A percentile compares a stretch with the other conserved stretches of the same genome.
phyloP scores from a whole-genome alignment of 2,113 vertebrate genomes.

The Callionymus lyra region DNA sequence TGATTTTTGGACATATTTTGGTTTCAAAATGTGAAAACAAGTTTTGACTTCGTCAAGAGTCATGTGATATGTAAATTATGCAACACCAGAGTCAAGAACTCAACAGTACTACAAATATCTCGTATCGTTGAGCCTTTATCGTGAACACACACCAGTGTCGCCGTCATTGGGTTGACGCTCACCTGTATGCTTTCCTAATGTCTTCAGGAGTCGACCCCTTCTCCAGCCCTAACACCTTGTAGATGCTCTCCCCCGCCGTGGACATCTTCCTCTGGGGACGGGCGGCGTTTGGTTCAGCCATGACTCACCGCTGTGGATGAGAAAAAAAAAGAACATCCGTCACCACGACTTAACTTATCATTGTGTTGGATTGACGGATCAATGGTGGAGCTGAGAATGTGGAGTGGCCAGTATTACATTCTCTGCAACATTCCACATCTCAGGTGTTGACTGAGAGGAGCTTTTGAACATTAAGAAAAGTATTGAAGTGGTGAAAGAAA shows the following conservation, averaged over 20 bases:
- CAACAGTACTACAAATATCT: too few relatives aligned
- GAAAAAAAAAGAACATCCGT: neutral
- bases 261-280: constrained; percentile 78
- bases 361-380: neutral
- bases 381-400: neutral
- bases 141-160: neutral
- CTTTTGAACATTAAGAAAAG: too few relatives aligned
- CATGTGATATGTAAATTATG: too few relatives aligned
- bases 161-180: constrained; percentile 6
- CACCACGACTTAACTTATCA: neutral
- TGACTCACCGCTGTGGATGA: constrained; percentile 59
- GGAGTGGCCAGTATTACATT: neutral
- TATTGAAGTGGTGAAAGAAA: too few relatives aligned
- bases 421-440: too few relatives aligned
- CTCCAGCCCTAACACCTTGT: constrained; percentile 77
- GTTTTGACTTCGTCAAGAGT: too few relatives aligned
- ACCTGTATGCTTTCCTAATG: constrained; percentile 88
- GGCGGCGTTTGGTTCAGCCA: constrained; percentile 65
- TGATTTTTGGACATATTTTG: too few relatives aligned
- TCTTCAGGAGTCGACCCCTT: constrained; percentile 82
- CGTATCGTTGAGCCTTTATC: neutral
- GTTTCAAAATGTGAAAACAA: too few relatives aligned
- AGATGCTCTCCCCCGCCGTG: constrained; percentile 75
- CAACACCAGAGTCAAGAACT: too few relatives aligned
- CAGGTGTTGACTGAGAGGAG: too few relatives aligned